Evolutionary conservation across 2,113 vertebrate species (phyloP), one percentile per base, ranked within the genome.

Genomic region (Ursus arctos): DNA sequence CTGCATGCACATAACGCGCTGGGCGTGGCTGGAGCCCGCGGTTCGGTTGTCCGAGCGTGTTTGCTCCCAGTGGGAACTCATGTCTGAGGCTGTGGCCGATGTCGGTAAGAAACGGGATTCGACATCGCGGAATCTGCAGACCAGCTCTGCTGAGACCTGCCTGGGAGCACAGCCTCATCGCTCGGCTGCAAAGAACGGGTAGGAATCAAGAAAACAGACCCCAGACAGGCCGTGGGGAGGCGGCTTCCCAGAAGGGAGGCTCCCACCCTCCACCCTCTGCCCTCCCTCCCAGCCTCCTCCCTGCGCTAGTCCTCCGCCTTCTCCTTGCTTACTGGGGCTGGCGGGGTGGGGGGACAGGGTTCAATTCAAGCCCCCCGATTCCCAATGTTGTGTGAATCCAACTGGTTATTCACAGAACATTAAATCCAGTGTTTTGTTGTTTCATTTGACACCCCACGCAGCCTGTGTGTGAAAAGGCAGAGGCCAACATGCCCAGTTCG

Each of bases 1-100:
- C 43, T 43, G 43, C 43, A 31, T 1, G 0, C 61, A 59, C 31
- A 8, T 1, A 0, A 2, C 18, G 88, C 4, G 0, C 2, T 2
- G 72, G 81, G 31, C 9, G 9, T 5, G 2, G 74, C 79, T 28
- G 1, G 65, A 67, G 18, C 65, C 51, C 0, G 53, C 80, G 2
- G 65, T n/a, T 33, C 8, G 14, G 14, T 33, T 33, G 57, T 33
- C 16, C 1, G 4, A 76, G 49, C 31, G 31, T 0, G 18, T 81
- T 11, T 12, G 57, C 10, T 40, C 61, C 67, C 31, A 4, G 18
- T 11, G 28, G 1, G 57, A 82, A 49, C 36, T 31, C 7, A 11
- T 33, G 59, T 61, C 36, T 24, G 36, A 49, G 22, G 55, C 63
- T 53, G 9, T 13, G 55, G n/a, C 22, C 18, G 47, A 28, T 0